Conservation (phyloP, 2,888 invertebrate genomes). For the Rhagonycha fulva region DNA sequence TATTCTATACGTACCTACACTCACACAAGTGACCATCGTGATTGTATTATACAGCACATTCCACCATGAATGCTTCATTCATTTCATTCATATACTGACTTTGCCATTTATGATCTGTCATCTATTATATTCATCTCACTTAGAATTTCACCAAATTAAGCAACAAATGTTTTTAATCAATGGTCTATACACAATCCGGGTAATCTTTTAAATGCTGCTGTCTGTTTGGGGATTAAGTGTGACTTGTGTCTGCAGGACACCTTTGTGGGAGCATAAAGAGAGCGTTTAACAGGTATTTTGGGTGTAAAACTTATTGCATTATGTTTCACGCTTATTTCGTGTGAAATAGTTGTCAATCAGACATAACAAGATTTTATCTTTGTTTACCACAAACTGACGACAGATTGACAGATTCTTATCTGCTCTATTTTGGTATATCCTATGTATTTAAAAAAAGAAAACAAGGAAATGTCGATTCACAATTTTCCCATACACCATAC, state of each 20-base stretch:
- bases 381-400: constrained; percentile 47
- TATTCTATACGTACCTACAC: background rate
- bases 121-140: constrained; percentile 36
- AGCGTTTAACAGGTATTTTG: constrained; percentile 51
- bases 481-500: background rate
- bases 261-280: constrained; percentile 45
- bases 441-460: background rate
- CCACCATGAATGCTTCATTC: constrained; percentile 31
- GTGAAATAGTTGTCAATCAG: constrained; percentile 38
- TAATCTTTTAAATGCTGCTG: constrained; percentile 49
- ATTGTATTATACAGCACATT: constrained; percentile 21
- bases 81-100: constrained; percentile 39
- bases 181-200: constrained; percentile 46
- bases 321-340: constrained; percentile 29
- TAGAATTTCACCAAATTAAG: constrained; percentile 51
- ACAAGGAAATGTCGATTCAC: background rate
- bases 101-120: constrained; percentile 41
- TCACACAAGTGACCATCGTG: background rate
- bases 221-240: constrained; percentile 44
- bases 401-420: constrained; percentile 42
- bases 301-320: constrained; percentile 42
- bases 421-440: background rate
- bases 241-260: constrained; percentile 46
- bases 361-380: constrained; percentile 36
- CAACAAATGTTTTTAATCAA: constrained; percentile 53